Base-by-base conservation (phyloP, 2,797 vertebrate genomes). In the Sebastes minor region DNA sequence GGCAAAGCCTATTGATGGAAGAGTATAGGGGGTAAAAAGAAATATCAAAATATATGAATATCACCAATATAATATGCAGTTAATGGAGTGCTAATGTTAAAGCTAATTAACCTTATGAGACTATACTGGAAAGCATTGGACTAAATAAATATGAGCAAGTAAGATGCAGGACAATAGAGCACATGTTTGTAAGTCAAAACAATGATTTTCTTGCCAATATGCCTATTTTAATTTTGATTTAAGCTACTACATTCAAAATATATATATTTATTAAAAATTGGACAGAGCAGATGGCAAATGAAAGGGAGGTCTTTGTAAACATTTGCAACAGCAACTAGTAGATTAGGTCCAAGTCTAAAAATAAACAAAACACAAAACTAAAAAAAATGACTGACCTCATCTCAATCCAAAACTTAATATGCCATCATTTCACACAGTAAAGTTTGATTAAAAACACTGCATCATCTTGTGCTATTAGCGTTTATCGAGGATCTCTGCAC, bases 211-310 rank as follows among this genome's bases (percentile, higher is more conserved):
- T 69, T 71, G 81, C 74, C 74, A 83, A 74, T 80, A 38, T 28
- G 8, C 4, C 5, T n/a, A 16, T 68, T 86, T 52, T 61, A 6
- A 72, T 67, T 71, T 61, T 35, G 33, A 80, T 79, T 83, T 71
- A 81, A 76, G 42, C 63, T n/a, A 70, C 73, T 62, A 68, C 77
- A 78, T 88, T 82, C n/a, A 82, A 74, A 67, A 75, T 61, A 70
- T 55, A 67, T 82, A 32, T 65, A 75, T 76, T 60, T 42, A 76
- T 76, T 57, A 63, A 60, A 57, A 30, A 59, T 25, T 61, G 69
- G 38, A 77, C 12, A 27, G n/a, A 81, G 81, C 85, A 87, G 82
- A 88, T 82, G 84, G 78, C 63, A 32, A 71, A 68, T 66, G 46
- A 61, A 63, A 75, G 71, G 13, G 27, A 42, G 4, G 18, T 69